These are phyloP conservation scores for Sceloporus tristichus DNA, from an alignment of 2,113 vertebrate genomes.

Conservation along the genomic window DNA sequence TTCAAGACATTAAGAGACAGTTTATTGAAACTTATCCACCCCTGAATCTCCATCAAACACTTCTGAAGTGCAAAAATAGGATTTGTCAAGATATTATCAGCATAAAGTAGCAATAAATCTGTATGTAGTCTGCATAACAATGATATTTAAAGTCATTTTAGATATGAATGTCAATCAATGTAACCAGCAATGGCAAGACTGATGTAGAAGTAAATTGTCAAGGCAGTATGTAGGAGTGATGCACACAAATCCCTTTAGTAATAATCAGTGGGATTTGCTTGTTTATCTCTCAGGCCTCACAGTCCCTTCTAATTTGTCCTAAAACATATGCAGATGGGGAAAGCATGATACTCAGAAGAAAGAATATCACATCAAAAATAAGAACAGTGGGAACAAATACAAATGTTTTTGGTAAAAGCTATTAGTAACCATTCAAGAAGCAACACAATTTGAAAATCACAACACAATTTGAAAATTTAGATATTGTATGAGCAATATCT, in stretches of 20 bases:
- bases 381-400: not conserved
- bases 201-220: constrained; percentile 37
- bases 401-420: not conserved
- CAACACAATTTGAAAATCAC: not conserved
- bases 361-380: not conserved
- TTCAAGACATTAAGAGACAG: not conserved
- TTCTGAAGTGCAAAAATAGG: constrained; percentile 37
- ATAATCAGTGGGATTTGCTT: constrained; percentile 2
- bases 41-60: constrained; percentile 22
- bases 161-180: constrained; percentile 49
- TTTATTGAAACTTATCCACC: constrained; percentile 24
- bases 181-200: constrained; percentile 33
- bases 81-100: constrained; percentile 42
- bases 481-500: not conserved
- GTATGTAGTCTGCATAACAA: not conserved
- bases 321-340: not conserved
- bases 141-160: constrained; percentile 31
- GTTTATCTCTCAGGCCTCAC: not conserved
- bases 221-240: constrained; percentile 12
- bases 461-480: not conserved
- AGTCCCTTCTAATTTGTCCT: not conserved
- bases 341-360: not conserved
- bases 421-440: not conserved
- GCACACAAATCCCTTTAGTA: constrained; percentile 41
- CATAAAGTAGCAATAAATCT: constrained; percentile 28